Evolutionary conservation across 2,797 vertebrate genomes (phyloP), one percentile per base, ranked within the genome.

Genomic region (Erethizon dorsatum): DNA sequence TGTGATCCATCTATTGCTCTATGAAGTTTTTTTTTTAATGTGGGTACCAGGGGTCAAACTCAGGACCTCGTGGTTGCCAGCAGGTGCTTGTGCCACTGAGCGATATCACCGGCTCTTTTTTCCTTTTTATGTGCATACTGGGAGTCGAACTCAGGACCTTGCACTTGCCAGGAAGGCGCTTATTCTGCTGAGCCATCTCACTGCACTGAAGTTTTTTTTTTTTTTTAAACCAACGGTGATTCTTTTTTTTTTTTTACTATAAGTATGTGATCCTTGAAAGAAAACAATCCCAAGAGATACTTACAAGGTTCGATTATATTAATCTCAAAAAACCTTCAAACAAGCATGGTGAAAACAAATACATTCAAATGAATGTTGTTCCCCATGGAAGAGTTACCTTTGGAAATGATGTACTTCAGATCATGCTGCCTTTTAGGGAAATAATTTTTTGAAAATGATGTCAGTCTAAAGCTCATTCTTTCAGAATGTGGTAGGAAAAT

Each of bases 191-290:
- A 41, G 37, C 37, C 37, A 41, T 41, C 37, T 41, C 37, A 41
- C 37, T 41, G 37, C 37, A 41, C 37, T 50, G 69, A 85, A 82
- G 75, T 67, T 15, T 83, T 82, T 67, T 96, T 75, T 52, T 52
- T 52, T 52, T 52, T 52, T 57, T 57, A 22, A 57, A n/a, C 84
- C 52, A 88, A 52, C n/a, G 88, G n/a, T 93, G 41, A 33, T 69
- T 96, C n/a, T 88, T 37, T n/a, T 92, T 88, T 37, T n/a, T 92
- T 26, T 96, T 95, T 57, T 37, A 88, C 10, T 88, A 3, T 93
- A 61, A 79, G 63, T 88, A 33, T 93, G 15, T 61, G 86, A 61
- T 87, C 50, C 20, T 93, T 86, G 9, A 95, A 92, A 95, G 79
- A 67, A 88, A 95, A 71, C 79, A 90, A 96, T 63, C 54, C 45